phyloP scores from a whole-genome alignment of 1,140 invertebrate species.

The Penaeus vannamei region DNA sequence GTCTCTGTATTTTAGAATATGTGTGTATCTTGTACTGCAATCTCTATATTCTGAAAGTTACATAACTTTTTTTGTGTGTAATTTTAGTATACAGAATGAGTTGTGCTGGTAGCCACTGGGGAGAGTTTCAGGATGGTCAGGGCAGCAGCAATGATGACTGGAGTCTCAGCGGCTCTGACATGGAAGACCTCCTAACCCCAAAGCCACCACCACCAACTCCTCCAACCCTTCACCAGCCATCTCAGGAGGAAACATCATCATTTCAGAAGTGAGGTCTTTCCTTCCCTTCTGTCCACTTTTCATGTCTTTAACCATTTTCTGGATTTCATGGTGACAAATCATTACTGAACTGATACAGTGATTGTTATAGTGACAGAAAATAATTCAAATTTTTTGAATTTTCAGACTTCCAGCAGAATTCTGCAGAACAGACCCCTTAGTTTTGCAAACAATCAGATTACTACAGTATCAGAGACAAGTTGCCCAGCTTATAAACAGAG shows the following conservation, averaged over 20 bases:
- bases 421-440: constrained; percentile 59
- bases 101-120: constrained; percentile 56
- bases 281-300: too few relatives aligned
- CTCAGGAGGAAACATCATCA: constrained; percentile 62
- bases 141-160: constrained; percentile 53
- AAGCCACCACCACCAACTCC: constrained; percentile 52
- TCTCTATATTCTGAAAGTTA: background rate
- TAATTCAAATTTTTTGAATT: background rate
- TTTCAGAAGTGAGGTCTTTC: constrained; percentile 58
- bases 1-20: too few relatives aligned
- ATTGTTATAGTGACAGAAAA: too few relatives aligned
- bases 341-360: too few relatives aligned
- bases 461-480: constrained; percentile 64
- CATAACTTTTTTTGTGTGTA: background rate
- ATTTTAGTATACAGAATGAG: constrained; percentile 41
- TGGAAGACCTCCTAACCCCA: constrained; percentile 63
- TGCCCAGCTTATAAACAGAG: constrained; percentile 57
- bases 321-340: too few relatives aligned
- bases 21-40: too few relatives aligned
- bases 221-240: constrained; percentile 61
- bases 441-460: constrained; percentile 64
- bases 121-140: constrained; percentile 43
- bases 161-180: constrained; percentile 58
- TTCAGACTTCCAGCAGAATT: constrained; percentile 59
- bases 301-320: too few relatives aligned